Evolutionary conservation across 2,888 invertebrate species (phyloP).

Genomic region (Conomelus anceps): DNA sequence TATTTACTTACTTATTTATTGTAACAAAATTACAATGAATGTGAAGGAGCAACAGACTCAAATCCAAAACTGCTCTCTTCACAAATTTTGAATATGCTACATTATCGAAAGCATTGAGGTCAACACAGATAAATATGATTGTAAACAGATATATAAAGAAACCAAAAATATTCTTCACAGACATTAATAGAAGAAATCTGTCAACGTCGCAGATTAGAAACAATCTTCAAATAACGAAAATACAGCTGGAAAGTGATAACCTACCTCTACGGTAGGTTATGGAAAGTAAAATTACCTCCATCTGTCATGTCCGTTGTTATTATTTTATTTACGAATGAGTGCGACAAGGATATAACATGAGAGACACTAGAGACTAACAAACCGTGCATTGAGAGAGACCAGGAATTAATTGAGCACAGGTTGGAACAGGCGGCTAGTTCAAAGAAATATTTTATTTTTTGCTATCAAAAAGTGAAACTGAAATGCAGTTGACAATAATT

Average conservation of each 20-base stretch:
- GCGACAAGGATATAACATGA: neutral
- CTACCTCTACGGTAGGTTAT: too few relatives aligned
- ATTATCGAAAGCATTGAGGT: too few relatives aligned
- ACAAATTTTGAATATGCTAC: too few relatives aligned
- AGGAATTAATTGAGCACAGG: neutral
- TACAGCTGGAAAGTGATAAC: neutral
- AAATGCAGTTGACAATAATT: constrained; percentile 2
- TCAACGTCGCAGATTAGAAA: neutral
- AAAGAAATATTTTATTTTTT: neutral
- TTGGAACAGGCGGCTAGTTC: neutral
- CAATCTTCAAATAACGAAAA: neutral
- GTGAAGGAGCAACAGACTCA: too few relatives aligned
- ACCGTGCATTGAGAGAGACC: neutral
- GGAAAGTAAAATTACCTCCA: neutral
- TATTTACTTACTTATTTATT: too few relatives aligned
- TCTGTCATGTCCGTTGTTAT: neutral
- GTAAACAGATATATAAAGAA: too few relatives aligned
- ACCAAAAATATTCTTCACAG: too few relatives aligned
- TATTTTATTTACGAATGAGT: neutral
- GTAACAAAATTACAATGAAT: too few relatives aligned
- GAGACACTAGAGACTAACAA: neutral
- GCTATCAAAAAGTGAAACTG: neutral
- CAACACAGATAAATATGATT: too few relatives aligned
- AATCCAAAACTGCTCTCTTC: too few relatives aligned
- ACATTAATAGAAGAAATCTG: too few relatives aligned